A percentile compares a stretch with the other conserved stretches of the same genome.
Evolutionary conservation across 2,888 invertebrate genomes (phyloP).

Genomic region (Ellobium chinense): DNA sequence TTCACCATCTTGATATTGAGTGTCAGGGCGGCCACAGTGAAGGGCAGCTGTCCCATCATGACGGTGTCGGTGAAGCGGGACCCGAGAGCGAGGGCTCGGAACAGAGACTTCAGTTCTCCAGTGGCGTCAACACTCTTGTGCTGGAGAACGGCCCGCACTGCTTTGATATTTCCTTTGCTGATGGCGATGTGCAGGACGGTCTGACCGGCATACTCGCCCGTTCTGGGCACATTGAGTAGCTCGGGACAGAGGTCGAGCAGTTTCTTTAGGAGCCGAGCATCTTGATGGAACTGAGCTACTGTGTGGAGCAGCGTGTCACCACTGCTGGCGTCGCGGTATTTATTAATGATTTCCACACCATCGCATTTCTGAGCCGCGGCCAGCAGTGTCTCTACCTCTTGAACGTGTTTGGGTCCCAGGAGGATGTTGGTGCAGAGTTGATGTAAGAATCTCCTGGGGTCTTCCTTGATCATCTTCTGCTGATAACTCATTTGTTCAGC

Average conservation of each 20-base stretch:
- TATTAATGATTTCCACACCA: conserved; percentile 26
- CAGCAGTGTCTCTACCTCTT: not conserved
- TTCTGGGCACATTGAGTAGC: conserved; percentile 24
- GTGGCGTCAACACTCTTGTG: not conserved
- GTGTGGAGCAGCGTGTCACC: conserved; percentile 29
- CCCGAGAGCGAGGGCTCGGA: conserved; percentile 51
- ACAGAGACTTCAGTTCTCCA: not conserved
- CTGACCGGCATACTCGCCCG: conserved; percentile 54
- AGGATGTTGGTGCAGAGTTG: not conserved
- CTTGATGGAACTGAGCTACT: conserved; percentile 24
- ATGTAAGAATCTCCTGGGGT: not conserved
- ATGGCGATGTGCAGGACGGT: conserved; percentile 58
- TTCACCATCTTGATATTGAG: conserved; percentile 54
- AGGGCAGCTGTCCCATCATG: conserved; percentile 62
- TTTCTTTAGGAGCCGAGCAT: not conserved
- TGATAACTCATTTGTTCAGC: not conserved
- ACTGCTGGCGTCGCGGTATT: conserved; percentile 40
- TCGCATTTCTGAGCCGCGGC: not conserved
- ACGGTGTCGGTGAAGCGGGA: conserved; percentile 58
- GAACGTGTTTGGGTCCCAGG: not conserved
- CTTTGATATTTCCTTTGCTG: conserved; percentile 50
- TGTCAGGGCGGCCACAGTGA: conserved; percentile 61
- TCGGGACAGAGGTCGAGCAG: conserved; percentile 35
- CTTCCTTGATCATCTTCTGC: not conserved
- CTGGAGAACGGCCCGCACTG: conserved; percentile 44